Percentiles rank a stretch among this genome's conserved stretches.
Conservation (phyloP, 2,888 invertebrate genomes). For the Andrena chrysosceles region DNA sequence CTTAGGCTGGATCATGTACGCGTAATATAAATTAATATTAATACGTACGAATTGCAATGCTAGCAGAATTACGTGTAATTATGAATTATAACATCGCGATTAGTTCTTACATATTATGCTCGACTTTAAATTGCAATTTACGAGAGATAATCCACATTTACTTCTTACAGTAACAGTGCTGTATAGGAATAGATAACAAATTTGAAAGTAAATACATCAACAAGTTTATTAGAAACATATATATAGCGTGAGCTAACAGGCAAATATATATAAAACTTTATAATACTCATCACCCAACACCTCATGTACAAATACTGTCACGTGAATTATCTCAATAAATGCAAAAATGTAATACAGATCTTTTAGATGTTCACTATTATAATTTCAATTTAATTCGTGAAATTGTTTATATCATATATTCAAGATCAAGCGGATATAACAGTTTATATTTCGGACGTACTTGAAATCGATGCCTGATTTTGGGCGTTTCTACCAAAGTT, state of each 20-base stretch:
- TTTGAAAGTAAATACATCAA: neutral
- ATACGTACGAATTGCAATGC: neutral
- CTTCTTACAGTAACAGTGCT: constrained; percentile 6
- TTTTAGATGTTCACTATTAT: neutral
- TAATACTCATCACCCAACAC: constrained; percentile 29
- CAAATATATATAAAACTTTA: constrained; percentile 24
- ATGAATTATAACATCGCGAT: neutral
- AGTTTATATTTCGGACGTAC: too few relatives aligned
- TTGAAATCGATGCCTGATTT: too few relatives aligned
- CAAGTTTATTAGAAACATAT: constrained; percentile 43
- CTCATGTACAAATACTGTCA: constrained; percentile 1
- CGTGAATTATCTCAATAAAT: constrained; percentile 47
- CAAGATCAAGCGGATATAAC: neutral
- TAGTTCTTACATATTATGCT: neutral
- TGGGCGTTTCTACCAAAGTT: too few relatives aligned
- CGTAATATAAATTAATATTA: constrained; percentile 9
- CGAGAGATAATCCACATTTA: constrained; percentile 53
- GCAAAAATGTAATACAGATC: neutral
- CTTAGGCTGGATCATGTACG: constrained; percentile 3
- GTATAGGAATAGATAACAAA: constrained; percentile 20
- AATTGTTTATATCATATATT: constrained; percentile 7
- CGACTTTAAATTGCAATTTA: neutral
- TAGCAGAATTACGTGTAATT: neutral
- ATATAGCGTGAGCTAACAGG: neutral
- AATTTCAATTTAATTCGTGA: neutral